Evolutionary conservation across 2,113 vertebrate species (phyloP), one percentile per base, ranked within the genome.

Genomic region (Sminthopsis crassicaudata): DNA sequence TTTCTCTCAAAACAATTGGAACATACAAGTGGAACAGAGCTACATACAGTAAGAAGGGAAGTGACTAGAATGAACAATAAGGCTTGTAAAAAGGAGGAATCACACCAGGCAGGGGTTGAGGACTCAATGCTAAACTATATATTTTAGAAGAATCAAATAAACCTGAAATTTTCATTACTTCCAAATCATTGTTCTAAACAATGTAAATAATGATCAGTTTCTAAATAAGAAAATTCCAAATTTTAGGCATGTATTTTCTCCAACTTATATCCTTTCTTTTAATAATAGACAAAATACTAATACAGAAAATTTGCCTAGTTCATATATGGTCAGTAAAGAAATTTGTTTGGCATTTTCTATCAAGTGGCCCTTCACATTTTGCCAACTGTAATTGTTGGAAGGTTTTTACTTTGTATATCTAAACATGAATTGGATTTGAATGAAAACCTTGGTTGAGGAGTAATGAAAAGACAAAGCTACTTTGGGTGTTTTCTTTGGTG

Each of bases 251-350:
- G 42, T 23, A 6, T 0, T 84, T 42, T 42, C 67, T 42, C 16
- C 6, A 84, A 23, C 6, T 42, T 84, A 84, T 23, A 23, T 10
- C 27, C 2, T 24, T 0, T 10, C 54, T 1, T 36, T 22, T n/a
- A 26, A 46, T 36, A 23, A 0, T 1, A 0, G 36, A 2, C 8
- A 14, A 26, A 0, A 0, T 26, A 51, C 0, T 8, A 0, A 26
- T 30, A 0, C 0, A 36, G 7, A 2, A 48, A 19, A 10, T 1
- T 4, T 48, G 24, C 6, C 54, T 9, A 0, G 55, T 25, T 12
- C 24, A 26, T 2, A 48, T 8, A 24, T 0, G 0, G 10, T 6
- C 36, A n/a, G 46, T 8, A 46, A 2, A 0, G 22, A 46, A 7
- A 26, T 0, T 0, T 51, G 52, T 46, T 54, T 7, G 9, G 3